Percentiles rank a stretch among this genome's conserved stretches.
These are phyloP conservation scores for Artemisiospiza belli DNA, from an alignment of 2,113 vertebrate genomes.

Conservation along the genomic window DNA sequence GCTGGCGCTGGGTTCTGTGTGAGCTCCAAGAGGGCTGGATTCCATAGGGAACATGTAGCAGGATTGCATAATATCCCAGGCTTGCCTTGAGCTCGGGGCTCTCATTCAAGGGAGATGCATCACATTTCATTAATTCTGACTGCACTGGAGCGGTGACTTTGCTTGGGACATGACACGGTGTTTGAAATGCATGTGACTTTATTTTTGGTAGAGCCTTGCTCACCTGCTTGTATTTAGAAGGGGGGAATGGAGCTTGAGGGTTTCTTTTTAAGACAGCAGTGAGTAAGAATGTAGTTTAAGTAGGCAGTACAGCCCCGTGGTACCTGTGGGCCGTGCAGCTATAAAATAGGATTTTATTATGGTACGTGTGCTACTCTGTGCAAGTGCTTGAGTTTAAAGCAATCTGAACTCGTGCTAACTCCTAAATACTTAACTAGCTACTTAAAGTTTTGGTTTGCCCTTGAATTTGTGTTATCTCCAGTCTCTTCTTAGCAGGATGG, in stretches of 20 bases:
- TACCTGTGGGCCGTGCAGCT: background rate
- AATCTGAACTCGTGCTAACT: background rate
- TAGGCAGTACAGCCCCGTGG: background rate
- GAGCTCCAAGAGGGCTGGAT: background rate
- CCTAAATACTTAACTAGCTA: background rate
- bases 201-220: background rate
- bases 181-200: fast-evolving
- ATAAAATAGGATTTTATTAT: background rate
- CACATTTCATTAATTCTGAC: background rate
- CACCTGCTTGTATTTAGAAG: background rate
- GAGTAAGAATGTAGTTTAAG: background rate
- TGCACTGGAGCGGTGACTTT: background rate
- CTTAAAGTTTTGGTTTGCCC: background rate
- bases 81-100: fast-evolving
- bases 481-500: background rate
- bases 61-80: background rate
- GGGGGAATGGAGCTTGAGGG: background rate
- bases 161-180: background rate
- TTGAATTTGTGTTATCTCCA: background rate
- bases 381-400: background rate
- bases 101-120: background rate
- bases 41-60: background rate
- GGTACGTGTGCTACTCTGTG: background rate
- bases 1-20: fast-evolving
- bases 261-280: fast-evolving